Conservation (phyloP, 2,113 vertebrate species). For the Onychostruthus taczanowskii region DNA sequence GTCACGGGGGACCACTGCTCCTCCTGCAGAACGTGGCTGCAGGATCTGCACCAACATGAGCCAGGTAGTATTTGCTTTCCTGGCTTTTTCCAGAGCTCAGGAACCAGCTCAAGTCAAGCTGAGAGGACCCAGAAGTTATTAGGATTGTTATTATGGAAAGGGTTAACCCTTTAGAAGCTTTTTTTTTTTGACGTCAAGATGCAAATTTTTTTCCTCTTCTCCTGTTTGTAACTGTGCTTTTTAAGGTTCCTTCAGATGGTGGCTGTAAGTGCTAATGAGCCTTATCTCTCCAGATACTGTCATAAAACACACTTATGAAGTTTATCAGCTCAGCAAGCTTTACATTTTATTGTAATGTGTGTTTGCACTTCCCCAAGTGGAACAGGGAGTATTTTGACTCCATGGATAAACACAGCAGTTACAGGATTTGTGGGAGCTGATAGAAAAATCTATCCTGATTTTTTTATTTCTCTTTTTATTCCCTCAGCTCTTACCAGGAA, state of each 20-base stretch:
- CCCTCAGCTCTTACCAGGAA: not conserved
- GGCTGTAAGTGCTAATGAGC: conserved; percentile 42
- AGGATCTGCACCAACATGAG: not conserved
- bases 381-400: conserved; percentile 54
- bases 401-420: conserved; percentile 42
- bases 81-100: not conserved
- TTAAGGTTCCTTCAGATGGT: not conserved
- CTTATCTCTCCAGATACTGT: conserved; percentile 52
- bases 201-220: not conserved
- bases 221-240: not conserved
- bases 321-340: conserved; percentile 32
- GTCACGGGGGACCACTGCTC: not conserved
- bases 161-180: not conserved
- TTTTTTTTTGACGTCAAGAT: not conserved
- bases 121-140: not conserved
- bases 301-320: conserved; percentile 52
- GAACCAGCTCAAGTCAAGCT: not conserved
- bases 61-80: not conserved
- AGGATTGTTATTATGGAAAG: not conserved
- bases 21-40: not conserved
- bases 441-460: not conserved
- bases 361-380: conserved; percentile 54
- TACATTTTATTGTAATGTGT: conserved; percentile 16
- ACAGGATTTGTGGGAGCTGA: conserved; percentile 35
- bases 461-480: not conserved